A percentile compares a stretch with the other conserved stretches of the same genome.
These are phyloP conservation scores for Cyprinodon variegatus DNA, from an alignment of 2,113 vertebrate genomes.

Conservation along the genomic window DNA sequence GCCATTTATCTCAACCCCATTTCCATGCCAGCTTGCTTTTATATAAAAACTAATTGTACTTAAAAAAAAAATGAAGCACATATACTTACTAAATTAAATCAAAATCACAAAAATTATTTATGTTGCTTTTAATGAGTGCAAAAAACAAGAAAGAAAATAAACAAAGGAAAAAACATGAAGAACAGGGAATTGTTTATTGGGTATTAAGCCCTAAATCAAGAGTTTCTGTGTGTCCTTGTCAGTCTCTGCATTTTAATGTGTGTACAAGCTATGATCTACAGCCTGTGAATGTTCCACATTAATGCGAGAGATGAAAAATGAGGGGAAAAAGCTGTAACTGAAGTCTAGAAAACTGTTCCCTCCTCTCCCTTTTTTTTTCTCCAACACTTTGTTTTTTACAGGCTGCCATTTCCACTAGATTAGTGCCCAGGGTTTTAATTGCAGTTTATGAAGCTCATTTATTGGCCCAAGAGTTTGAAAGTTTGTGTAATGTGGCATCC, in stretches of 20 bases:
- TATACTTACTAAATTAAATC: too few species aligned
- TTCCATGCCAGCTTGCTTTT: too few species aligned
- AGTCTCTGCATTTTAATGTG: conserved; percentile 20
- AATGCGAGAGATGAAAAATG: conserved; percentile 25
- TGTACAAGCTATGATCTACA: conserved; percentile 36
- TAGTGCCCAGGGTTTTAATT: conserved; percentile 86
- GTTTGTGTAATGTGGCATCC: conserved; percentile 76
- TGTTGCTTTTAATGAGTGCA: background rate
- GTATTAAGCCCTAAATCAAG: conserved; percentile 4
- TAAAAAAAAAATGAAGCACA: too few species aligned
- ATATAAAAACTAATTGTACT: too few species aligned
- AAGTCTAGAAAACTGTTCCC: conserved; percentile 46
- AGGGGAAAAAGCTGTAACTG: conserved; percentile 1
- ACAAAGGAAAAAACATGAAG: background rate
- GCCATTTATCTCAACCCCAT: too few species aligned
- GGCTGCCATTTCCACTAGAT: conserved; percentile 82
- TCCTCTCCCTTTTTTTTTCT: conserved; percentile 34
- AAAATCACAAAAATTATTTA: background rate
- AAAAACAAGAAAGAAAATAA: background rate
- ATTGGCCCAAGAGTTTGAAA: conserved; percentile 71
- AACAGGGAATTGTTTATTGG: background rate
- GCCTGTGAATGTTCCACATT: conserved; percentile 54
- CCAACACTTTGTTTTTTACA: conserved; percentile 69
- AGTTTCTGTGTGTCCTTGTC: conserved; percentile 1
- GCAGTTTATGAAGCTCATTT: conserved; percentile 82